Conservation (phyloP, 2,113 vertebrate genomes). For the Epinephelus fuscoguttatus region DNA sequence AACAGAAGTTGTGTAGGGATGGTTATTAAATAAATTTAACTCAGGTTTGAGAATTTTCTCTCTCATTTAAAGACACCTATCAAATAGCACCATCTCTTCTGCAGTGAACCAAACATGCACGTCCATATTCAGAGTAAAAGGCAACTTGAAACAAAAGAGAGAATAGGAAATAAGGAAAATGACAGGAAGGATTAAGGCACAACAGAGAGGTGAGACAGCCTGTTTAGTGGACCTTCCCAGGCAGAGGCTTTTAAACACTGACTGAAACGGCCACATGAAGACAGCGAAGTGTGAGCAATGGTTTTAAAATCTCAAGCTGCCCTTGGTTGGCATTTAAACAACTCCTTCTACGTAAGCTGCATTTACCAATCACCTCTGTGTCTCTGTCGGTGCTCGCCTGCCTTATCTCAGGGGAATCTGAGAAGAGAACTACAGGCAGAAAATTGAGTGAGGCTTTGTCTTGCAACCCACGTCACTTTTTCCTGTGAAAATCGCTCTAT, state of each 20-base stretch:
- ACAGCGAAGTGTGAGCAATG: slow-evolving; percentile 19
- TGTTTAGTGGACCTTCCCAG: not conserved
- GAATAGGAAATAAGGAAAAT: not conserved
- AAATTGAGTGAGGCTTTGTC: slow-evolving; percentile 51
- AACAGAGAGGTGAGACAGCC: not conserved
- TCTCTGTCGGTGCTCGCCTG: not conserved
- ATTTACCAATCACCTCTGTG: slow-evolving; percentile 16
- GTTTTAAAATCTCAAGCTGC: slow-evolving; percentile 16
- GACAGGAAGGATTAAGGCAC: not conserved
- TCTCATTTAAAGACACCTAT: not conserved
- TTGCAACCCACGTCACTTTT: slow-evolving; percentile 41
- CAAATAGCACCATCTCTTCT: not conserved
- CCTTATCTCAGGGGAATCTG: slow-evolving; percentile 45
- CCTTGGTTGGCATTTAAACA: slow-evolving; percentile 42
- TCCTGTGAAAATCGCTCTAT: slow-evolving; percentile 45
- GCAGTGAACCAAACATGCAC: not conserved
- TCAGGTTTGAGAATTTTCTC: not conserved
- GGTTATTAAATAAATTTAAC: not conserved
- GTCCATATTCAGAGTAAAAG: not conserved
- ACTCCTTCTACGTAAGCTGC: not conserved
- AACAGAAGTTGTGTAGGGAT: not conserved
- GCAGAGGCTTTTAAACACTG: not conserved
- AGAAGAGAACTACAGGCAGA: slow-evolving; percentile 30
- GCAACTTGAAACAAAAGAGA: not conserved
- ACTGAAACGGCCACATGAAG: not conserved